Percentiles rank a stretch among this genome's conserved stretches.
These are phyloP conservation scores for Megaleporinus macrocephalus DNA, from an alignment of 2,113 vertebrate genomes.

Conservation along the genomic window DNA sequence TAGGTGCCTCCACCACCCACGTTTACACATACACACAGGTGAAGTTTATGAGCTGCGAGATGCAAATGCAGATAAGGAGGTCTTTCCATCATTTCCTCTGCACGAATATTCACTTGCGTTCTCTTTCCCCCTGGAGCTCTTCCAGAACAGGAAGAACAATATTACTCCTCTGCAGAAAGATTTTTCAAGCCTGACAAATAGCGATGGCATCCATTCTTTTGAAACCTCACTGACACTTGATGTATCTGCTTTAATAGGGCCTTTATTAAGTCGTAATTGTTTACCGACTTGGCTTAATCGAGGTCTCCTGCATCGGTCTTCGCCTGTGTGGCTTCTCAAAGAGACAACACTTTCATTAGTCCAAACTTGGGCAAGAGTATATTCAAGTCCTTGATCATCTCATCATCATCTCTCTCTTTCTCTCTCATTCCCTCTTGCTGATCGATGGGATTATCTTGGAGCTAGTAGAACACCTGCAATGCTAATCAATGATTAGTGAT, in stretches of 20 bases:
- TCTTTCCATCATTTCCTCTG: neutral
- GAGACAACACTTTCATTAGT: constrained; percentile 42
- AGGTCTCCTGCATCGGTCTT: constrained; percentile 22
- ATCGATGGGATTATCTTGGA: constrained; percentile 43
- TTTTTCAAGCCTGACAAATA: constrained; percentile 40
- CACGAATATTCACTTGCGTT: constrained; percentile 45
- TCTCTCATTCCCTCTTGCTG: neutral
- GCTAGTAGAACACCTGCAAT: constrained; percentile 14
- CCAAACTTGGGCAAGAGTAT: constrained; percentile 15
- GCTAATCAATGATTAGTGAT: constrained; percentile 46
- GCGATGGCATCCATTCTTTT: constrained; percentile 12
- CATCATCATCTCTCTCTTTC: neutral
- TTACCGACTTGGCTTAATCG: constrained; percentile 33
- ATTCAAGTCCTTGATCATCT: constrained; percentile 7
- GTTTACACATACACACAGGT: neutral
- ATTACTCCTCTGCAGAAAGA: constrained; percentile 15
- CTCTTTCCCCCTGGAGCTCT: constrained; percentile 49
- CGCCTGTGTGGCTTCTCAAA: neutral
- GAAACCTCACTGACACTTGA: constrained; percentile 5
- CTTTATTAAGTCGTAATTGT: constrained; percentile 53
- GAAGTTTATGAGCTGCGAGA: neutral
- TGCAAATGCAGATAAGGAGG: neutral
- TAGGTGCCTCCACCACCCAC: neutral
- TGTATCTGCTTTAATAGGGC: constrained; percentile 50
- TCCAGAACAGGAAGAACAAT: constrained; percentile 51